Evolutionary conservation across 2,888 invertebrate species (phyloP), one percentile per base, ranked within the genome.

Genomic region (Branchinecta sandiegonensis): DNA sequence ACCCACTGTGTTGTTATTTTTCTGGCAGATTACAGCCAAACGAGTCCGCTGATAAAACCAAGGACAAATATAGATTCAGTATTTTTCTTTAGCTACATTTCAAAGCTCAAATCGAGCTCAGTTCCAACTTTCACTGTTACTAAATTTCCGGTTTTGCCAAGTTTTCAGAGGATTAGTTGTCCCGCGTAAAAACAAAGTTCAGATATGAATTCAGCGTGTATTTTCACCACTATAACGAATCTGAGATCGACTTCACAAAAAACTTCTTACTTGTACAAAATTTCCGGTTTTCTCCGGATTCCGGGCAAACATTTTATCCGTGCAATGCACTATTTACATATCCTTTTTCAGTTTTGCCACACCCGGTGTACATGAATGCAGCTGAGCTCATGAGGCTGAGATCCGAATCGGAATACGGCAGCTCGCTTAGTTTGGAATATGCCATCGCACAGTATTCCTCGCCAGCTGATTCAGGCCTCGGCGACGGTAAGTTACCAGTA

Each of bases 281-380:
- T 37, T 37, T 37, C 37, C 5, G 37, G 37, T 37, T 37, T 37
- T 37, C 3, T 2, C 37, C 37, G 37, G 6, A 37, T 37, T 37
- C 37, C 37, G 37, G 37, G 37, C 37, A 2, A 37, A 1, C 37
- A 6, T 6, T 6, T 37, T 37, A 6, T 37, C 37, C 37, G 37
- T 37, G 37, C 5, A 3, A 37, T 37, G 37, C 5, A 37, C 37
- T 37, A 37, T 37, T 37, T 37, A 3, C 37, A 37, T 37, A 6
- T 37, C 37, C 6, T 37, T 66, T 72, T 71, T 13, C 72, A 76
- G 76, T 76, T 72, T 74, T 76, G 68, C 83, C 83, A 65, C 86
- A 87, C 79, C 92, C 92, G 46, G 84, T 91, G 75, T 93, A 93
- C 79, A 91, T 91, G 75, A 93, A 93, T 77, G 90, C 91, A 90